A percentile compares a stretch with the other conserved stretches of the same genome.
These are phyloP conservation scores for Liodrosophila aerea DNA, from an alignment of 2,888 invertebrate species.

Conservation along the genomic window DNA sequence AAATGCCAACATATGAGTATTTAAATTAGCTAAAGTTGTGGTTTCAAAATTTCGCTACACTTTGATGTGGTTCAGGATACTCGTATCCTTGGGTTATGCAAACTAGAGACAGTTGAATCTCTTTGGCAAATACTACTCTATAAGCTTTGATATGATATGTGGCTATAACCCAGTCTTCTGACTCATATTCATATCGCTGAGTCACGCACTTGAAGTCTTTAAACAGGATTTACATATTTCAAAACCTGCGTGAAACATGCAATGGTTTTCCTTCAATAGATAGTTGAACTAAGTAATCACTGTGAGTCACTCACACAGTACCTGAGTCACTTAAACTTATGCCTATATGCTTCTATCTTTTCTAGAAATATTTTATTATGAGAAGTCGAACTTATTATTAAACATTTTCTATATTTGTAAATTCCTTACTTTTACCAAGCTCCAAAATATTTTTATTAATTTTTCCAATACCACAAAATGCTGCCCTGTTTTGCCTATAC, in stretches of 20 bases:
- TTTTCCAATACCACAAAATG: too few species aligned
- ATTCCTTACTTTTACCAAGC: too few species aligned
- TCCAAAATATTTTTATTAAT: too few species aligned
- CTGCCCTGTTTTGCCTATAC: too few species aligned
- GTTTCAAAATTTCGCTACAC: constrained; percentile 36
- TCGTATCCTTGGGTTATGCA: neutral
- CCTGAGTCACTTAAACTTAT: neutral
- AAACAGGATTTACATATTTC: constrained; percentile 39
- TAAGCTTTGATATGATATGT: neutral
- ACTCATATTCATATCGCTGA: constrained; percentile 10
- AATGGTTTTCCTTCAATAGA: constrained; percentile 8
- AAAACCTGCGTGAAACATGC: constrained; percentile 43
- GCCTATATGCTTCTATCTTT: too few species aligned
- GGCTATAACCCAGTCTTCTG: neutral
- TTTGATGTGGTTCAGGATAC: constrained; percentile 54
- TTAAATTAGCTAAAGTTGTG: constrained; percentile 61
- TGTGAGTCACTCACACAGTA: constrained; percentile 20
- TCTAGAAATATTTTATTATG: neutral
- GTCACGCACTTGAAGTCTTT: constrained; percentile 39
- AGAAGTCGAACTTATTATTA: too few species aligned
- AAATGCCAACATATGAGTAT: constrained; percentile 21
- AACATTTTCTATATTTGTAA: too few species aligned
- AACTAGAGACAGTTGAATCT: neutral
- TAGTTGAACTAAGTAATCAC: neutral
- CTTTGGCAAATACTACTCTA: neutral